Conservation (phyloP, 2,797 vertebrate species). For the Pteronotus mesoamericanus region DNA sequence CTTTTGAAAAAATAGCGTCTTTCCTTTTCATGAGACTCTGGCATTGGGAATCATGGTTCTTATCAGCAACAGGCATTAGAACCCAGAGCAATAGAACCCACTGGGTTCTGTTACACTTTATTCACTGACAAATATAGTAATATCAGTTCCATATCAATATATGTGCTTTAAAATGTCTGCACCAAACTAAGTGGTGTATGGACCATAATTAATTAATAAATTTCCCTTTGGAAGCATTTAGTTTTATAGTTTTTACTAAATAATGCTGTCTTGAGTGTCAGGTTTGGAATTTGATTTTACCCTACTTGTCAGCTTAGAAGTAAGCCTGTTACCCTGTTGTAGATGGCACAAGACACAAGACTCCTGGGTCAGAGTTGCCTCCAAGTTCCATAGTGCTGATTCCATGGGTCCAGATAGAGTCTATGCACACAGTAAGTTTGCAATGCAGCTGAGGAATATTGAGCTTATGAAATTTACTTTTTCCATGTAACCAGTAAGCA, state of each 20-base stretch:
- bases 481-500: background rate
- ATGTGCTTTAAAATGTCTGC: background rate
- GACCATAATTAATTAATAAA: background rate
- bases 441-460: background rate
- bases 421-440: background rate
- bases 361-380: background rate
- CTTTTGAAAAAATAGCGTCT: no score
- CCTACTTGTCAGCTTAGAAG: background rate
- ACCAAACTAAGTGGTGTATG: background rate
- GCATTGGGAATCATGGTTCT: no score
- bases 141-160: background rate
- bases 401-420: background rate
- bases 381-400: background rate
- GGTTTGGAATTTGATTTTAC: background rate
- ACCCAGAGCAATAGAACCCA: no score
- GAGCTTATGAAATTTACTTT: background rate
- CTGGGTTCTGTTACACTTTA: no score
- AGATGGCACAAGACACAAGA: background rate
- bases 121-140: background rate
- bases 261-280: background rate
- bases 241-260: background rate
- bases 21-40: no score
- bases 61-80: no score
- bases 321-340: background rate
- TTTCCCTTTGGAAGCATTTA: background rate